Evolutionary conservation across 2,797 vertebrate species (phyloP).

Genomic region (Mycteria americana): DNA sequence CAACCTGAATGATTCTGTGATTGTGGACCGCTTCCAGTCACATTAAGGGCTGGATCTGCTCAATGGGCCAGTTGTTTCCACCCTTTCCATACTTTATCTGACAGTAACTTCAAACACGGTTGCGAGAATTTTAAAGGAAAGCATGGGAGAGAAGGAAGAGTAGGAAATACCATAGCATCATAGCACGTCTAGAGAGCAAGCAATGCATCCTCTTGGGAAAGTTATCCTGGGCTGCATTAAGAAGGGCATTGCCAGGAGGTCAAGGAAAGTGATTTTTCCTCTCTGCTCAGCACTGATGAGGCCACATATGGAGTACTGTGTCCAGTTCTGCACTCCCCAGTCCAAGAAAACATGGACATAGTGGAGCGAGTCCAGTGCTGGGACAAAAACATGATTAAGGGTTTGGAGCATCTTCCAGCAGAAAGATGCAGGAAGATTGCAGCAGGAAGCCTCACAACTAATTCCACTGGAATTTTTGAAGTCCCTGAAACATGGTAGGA

Average conservation of each 20-base stretch:
- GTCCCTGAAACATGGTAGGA: constrained; percentile 81
- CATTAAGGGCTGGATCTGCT: not conserved
- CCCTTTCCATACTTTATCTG: not conserved
- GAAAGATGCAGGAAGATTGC: too few relatives aligned
- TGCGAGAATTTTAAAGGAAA: not conserved
- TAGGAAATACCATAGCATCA: not conserved
- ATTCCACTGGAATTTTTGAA: constrained; percentile 75
- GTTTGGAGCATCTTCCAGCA: too few relatives aligned
- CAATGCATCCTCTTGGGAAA: too few relatives aligned
- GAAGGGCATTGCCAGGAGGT: too few relatives aligned
- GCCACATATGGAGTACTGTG: too few relatives aligned
- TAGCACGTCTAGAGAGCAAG: not conserved
- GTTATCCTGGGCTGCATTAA: too few relatives aligned
- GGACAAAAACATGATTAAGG: too few relatives aligned
- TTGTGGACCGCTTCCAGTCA: not conserved
- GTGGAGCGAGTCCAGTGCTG: too few relatives aligned
- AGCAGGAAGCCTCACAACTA: constrained; percentile 60
- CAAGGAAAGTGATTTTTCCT: too few relatives aligned
- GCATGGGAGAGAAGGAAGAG: not conserved
- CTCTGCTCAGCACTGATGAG: too few relatives aligned
- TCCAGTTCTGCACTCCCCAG: too few relatives aligned
- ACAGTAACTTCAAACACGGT: not conserved
- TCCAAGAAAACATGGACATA: too few relatives aligned
- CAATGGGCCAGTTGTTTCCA: not conserved
- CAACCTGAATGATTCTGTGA: not conserved